Conservation (phyloP, 2,113 vertebrate genomes). For the Galbula dea region DNA sequence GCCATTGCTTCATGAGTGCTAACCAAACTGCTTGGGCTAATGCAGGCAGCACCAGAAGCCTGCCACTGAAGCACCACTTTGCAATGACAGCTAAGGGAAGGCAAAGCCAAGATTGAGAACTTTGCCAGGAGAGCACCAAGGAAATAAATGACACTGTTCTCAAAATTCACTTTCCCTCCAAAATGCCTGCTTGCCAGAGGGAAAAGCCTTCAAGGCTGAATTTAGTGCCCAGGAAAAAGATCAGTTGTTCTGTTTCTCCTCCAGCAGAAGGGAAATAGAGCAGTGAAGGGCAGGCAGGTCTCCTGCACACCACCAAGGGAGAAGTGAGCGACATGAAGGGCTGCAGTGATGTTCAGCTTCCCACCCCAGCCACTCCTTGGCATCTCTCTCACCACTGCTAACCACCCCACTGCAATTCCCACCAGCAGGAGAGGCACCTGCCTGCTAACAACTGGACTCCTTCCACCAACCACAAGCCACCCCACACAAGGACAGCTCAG, state of each 20-base stretch:
- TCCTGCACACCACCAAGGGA: background rate
- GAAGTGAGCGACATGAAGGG: rapidly evolving
- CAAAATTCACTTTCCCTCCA: background rate
- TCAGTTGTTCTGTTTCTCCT: background rate
- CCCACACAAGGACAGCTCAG: rapidly evolving
- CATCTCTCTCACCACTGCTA: background rate
- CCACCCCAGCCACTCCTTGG: background rate
- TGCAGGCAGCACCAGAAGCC: rapidly evolving
- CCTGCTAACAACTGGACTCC: background rate
- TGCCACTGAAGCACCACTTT: background rate
- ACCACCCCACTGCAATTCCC: background rate
- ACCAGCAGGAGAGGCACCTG: conserved; percentile 11
- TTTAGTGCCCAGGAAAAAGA: background rate
- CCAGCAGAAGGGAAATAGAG: background rate
- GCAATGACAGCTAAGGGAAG: background rate
- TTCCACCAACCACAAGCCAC: background rate
- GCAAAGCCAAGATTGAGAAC: background rate
- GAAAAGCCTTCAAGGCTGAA: background rate
- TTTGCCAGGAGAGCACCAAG: background rate
- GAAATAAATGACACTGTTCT: background rate
- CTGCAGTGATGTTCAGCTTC: background rate
- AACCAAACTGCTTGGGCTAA: background rate
- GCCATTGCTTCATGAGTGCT: rapidly evolving
- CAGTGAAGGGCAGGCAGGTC: background rate
- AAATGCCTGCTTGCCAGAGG: background rate